Base-by-base conservation (phyloP, 1,140 invertebrate species). In the Anoplolepis gracilipes region DNA sequence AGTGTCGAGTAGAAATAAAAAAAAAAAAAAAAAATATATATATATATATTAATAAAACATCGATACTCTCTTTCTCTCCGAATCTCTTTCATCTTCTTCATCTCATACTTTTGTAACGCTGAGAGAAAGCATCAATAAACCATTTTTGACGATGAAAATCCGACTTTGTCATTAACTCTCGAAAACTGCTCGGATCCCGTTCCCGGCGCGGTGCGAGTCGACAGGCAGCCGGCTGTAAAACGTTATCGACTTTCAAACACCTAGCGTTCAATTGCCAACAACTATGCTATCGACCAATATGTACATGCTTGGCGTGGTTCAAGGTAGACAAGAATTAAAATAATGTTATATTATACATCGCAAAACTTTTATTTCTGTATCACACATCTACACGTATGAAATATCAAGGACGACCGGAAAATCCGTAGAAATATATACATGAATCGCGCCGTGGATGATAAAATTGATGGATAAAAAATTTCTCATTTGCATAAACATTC, bases 131-230 rank as follows among this genome's bases (percentile, higher is more conserved):
- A 82, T 82, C 67, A 82, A 82, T 82, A 82, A 82, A 82, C 5
- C 78, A 82, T 82, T 49, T 49, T 61, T 82, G 67, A 81, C 53
- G 65, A 81, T 81, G 28, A 81, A 82, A 82, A 82, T 82, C 55
- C 53, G 78, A 82, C 78, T 82, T 82, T 73, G 59, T 82, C 67
- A 82, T 82, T 82, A 82, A 82, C 39, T 73, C 78, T 73, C 67
- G 67, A 82, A n/a, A 82, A 82, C 53, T 82, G n/a, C 55, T 82
- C 78, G 78, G 53, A 73, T 79, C 78, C 78, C 67, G 67, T 59
- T 82, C 78, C 78, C 53, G 42, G 3, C 28, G 39, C 78, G 53
- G 33, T 81, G 25, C 64, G 16, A 81, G 22, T 77, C 49, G 33
- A 69, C 46, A 57, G 49, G 39, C 46, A 49, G 33, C 49, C 49